Percentiles rank a stretch among this genome's conserved stretches.
These are phyloP conservation scores for Marcusenius ussheri DNA, from an alignment of 2,113 vertebrate species.

Conservation along the genomic window DNA sequence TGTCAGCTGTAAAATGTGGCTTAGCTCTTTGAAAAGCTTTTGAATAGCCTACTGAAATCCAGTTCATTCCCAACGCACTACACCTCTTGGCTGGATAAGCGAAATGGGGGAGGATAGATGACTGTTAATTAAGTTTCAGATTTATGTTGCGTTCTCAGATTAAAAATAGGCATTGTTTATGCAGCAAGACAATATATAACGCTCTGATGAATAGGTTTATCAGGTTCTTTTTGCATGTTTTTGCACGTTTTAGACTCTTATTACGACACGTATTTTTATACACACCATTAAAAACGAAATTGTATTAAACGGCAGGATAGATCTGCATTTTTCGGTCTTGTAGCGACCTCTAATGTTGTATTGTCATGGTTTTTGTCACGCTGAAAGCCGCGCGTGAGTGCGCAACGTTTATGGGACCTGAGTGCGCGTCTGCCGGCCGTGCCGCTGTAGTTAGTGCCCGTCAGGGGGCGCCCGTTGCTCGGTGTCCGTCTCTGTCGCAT, in stretches of 20 bases:
- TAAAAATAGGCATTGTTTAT: neutral
- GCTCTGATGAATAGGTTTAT: neutral
- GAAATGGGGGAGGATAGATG: neutral
- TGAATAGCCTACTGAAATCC: neutral
- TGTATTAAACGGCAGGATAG: neutral
- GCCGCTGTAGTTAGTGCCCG: neutral
- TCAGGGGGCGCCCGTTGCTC: neutral
- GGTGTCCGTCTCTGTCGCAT: neutral
- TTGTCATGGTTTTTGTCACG: neutral
- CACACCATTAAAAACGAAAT: neutral
- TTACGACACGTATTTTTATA: neutral
- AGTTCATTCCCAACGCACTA: neutral
- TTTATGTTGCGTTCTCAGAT: neutral
- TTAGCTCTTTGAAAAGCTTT: neutral
- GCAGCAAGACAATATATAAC: neutral
- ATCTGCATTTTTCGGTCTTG: neutral
- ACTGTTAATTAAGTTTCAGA: neutral
- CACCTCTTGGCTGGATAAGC: neutral
- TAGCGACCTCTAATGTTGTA: slow-evolving; percentile 9
- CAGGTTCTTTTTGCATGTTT: neutral
- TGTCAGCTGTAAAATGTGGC: neutral
- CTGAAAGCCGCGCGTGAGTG: neutral
- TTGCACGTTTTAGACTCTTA: neutral
- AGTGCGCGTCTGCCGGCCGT: neutral
- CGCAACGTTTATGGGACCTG: neutral